These are phyloP conservation scores for Muraenolepis orangiensis DNA, from an alignment of 2,797 vertebrate genomes.

Conservation along the genomic window DNA sequence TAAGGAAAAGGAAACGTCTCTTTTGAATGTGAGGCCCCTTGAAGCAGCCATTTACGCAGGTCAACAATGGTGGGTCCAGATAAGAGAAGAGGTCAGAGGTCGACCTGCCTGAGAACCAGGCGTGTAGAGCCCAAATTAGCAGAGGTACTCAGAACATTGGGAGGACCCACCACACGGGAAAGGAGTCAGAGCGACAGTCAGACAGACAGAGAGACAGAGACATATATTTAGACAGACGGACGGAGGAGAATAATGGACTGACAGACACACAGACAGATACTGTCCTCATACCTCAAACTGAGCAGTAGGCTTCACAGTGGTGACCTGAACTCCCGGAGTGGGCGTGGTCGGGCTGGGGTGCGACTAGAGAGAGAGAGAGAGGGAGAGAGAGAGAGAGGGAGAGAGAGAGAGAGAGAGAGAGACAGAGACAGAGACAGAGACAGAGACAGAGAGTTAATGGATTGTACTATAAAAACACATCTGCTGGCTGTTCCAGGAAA, in stretches of 20 bases:
- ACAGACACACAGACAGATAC: background rate
- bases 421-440: background rate
- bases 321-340: conserved; percentile 62
- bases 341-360: conserved; percentile 64
- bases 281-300: conserved; percentile 69
- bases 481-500: background rate
- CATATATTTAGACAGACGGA: too few species aligned
- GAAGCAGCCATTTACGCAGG: background rate
- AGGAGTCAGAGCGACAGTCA: background rate
- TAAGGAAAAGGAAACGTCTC: too few species aligned
- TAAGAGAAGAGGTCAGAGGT: conserved; percentile 27
- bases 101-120: background rate
- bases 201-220: background rate
- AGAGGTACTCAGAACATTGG: background rate
- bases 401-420: conserved; percentile 15
- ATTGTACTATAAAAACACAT: background rate
- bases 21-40: too few species aligned
- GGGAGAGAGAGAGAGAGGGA: conserved; percentile 8
- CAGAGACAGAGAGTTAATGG: background rate
- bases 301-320: conserved; percentile 63
- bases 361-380: conserved; percentile 59
- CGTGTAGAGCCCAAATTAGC: background rate
- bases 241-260: background rate
- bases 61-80: conserved; percentile 16
- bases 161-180: background rate